Base-by-base conservation (phyloP, 1,140 invertebrate species). In the Drosophila ficusphila region DNA sequence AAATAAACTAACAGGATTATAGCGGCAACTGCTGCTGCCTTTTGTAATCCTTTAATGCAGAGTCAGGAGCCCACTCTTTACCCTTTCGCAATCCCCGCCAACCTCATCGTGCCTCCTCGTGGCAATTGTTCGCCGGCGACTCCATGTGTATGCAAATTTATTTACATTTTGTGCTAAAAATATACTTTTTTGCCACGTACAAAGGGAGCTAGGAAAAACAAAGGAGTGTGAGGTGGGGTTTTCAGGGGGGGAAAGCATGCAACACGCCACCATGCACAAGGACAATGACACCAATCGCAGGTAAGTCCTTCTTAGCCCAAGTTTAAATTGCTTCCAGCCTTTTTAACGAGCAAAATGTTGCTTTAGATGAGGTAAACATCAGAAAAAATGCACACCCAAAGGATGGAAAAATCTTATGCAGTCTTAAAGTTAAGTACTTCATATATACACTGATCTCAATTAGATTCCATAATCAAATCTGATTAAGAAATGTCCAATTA, bases 1-100 rank as follows among this genome's bases (percentile, higher is more conserved):
- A 79, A 79, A 81, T 82, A 81, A 82, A 86, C 79, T 86, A 86
- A 83, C 79, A 86, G 79, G 79, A 83, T 83, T 83, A 83, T 76
- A 69, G 76, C 47, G 54, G 39, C 78, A 70, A 82, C 62, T 68
- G 78, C 75, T 72, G 44, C 38, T 60, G 44, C 56, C 75, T 51
- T 69, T 79, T 69, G 70, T 79, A 83, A 83, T 85, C 79, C 79
- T 79, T 83, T 86, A 79, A 83, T 77, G 64, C 79, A 18, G 25
- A 16, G 41, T 31, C 51, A 49, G 46, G 18, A 44, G n/a, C 23
- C 25, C 8, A 12, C 60, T 41, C 46, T 56, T 72, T 19, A 19
- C 38, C 44, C 54, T 46, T 34, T 11, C 14, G 33, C 16, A 11
- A 9, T n/a, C 19, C 2, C 57, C 56, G 9, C 58, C 25, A 25